These are phyloP conservation scores for Penaeus monodon DNA, from an alignment of 2,888 invertebrate species.

Conservation along the genomic window DNA sequence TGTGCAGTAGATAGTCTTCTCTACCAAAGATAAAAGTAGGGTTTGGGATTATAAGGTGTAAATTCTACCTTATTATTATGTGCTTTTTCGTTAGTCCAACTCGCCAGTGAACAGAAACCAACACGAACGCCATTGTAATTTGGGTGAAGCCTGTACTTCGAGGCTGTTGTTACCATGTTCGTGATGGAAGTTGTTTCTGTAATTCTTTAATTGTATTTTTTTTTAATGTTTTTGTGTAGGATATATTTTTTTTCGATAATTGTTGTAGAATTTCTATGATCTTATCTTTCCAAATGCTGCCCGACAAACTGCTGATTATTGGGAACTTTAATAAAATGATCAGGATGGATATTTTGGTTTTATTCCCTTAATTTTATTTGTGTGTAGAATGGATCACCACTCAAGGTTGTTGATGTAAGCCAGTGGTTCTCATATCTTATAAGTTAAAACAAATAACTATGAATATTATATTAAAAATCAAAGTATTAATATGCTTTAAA, in stretches of 20 bases:
- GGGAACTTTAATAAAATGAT: conserved; percentile 27
- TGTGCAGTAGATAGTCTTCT: conserved; percentile 45
- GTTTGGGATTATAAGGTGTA: background rate
- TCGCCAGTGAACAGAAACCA: background rate
- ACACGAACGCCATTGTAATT: too few relatives aligned
- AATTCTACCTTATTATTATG: background rate
- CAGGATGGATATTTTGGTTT: background rate
- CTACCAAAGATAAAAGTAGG: conserved; percentile 47
- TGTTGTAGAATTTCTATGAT: background rate
- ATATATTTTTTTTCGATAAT: background rate
- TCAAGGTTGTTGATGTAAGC: too few relatives aligned
- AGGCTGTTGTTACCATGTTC: too few relatives aligned
- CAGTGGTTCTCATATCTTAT: too few relatives aligned
- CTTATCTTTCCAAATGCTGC: conserved; percentile 11
- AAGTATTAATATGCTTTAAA: too few relatives aligned
- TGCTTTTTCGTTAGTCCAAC: conserved; percentile 5
- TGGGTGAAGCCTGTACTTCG: too few relatives aligned
- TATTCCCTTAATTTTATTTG: background rate
- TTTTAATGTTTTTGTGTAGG: background rate
- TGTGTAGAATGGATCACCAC: too few relatives aligned
- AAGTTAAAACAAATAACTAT: too few relatives aligned
- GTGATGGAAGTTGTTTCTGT: too few relatives aligned
- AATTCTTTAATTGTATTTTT: too few relatives aligned
- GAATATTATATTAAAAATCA: too few relatives aligned
- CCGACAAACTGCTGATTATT: conserved; percentile 16